phyloP scores from a whole-genome alignment of 2,888 invertebrate genomes.

The Protonemura montana region DNA sequence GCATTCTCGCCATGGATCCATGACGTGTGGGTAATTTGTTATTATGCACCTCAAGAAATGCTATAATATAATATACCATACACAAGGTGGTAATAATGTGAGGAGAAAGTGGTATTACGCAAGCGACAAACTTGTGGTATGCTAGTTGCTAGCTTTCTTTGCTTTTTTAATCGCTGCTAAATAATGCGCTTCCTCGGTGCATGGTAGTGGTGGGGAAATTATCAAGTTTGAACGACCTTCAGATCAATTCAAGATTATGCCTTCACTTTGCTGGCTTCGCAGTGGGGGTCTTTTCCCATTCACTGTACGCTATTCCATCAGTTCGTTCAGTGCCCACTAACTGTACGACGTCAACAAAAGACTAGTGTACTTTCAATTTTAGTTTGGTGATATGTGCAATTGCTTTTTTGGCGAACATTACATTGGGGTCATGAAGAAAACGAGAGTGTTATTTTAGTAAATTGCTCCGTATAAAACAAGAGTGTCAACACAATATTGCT shows the following conservation, averaged over 20 bases:
- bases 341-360: too few relatives aligned
- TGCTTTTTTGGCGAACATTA: background rate
- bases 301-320: background rate
- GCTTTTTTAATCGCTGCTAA: background rate
- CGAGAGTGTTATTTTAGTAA: conserved; percentile 27
- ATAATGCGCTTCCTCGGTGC: conserved; percentile 2
- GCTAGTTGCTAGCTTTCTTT: background rate
- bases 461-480: background rate
- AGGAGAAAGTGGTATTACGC: background rate
- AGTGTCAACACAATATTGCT: background rate
- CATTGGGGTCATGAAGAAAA: conserved; percentile 25
- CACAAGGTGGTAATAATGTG: background rate
- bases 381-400: background rate
- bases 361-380: background rate
- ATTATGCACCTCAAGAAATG: background rate
- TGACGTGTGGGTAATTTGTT: background rate
- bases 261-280: background rate
- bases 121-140: background rate
- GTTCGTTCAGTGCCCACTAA: too few relatives aligned
- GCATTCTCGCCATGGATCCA: background rate
- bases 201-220: background rate
- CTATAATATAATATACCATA: background rate
- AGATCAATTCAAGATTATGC: conserved; percentile 12
- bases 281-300: background rate
- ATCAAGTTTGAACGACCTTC: conserved; percentile 12